Percentiles rank a stretch among this genome's conserved stretches.
phyloP scores from a whole-genome alignment of 2,797 vertebrate species.

The Megaceryle alcyon region DNA sequence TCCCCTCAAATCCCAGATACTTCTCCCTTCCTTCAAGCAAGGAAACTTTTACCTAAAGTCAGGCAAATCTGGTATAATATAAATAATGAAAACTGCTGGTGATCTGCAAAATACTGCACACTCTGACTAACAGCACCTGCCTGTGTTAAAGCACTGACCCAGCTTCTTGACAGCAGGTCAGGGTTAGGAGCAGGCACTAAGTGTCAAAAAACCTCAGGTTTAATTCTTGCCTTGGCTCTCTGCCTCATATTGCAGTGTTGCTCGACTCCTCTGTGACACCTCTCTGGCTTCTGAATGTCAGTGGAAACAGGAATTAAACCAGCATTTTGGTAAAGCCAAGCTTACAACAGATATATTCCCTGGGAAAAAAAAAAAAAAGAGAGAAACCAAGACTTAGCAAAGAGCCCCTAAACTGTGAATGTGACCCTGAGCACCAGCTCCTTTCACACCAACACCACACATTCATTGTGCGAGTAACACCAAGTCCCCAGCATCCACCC shows the following conservation, averaged over 20 bases:
- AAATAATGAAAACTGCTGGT: background rate
- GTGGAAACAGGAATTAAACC: background rate
- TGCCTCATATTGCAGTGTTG: background rate
- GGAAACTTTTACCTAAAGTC: background rate
- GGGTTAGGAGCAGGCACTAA: background rate
- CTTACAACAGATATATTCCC: background rate
- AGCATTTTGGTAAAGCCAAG: background rate
- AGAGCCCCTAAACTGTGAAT: background rate
- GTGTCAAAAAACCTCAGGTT: background rate
- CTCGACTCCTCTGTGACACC: background rate
- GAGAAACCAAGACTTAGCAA: background rate
- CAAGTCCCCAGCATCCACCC: background rate
- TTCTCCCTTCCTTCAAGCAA: background rate
- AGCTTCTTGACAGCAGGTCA: background rate
- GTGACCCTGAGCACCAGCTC: background rate
- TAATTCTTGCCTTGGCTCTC: background rate
- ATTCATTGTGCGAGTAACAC: background rate
- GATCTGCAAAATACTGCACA: background rate
- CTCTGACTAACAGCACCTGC: background rate
- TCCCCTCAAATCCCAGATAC: background rate
- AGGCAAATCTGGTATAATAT: background rate
- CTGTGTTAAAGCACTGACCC: fast-evolving
- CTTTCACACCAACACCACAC: background rate
- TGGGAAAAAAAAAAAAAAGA: background rate
- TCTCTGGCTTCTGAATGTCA: background rate